Base-by-base conservation (phyloP, 2,797 vertebrate species). In the Triplophysa bombifrons region DNA sequence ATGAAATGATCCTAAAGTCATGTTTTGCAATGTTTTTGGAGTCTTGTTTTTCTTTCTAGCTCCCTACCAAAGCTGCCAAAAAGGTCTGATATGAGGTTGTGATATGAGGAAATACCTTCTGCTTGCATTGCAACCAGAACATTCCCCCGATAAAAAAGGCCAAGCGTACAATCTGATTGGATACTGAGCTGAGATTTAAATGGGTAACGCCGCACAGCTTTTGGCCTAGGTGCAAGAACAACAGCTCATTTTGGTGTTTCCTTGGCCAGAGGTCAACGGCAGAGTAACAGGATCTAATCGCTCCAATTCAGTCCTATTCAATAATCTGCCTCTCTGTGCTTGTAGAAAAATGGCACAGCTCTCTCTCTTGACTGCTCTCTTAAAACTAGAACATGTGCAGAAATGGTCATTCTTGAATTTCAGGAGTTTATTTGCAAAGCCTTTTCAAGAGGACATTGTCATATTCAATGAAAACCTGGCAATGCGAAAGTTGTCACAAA, bases 241-340 rank as follows among this genome's bases (percentile, higher is more conserved):
- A 91, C 90, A 92, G 88, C 83, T 91, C 80, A 86, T 90, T 90
- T 86, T 84, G 87, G 88, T 88, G 89, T 92, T 93, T 91, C 89
- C 90, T 90, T 85, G 82, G 86, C 88, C 72, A 25, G 68, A 87
- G 87, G 83, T 88, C 84, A 76, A 84, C 84, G 86, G 85, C 82
- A 85, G 85, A 87, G 86, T 78, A 67, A 86, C 81, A 83, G 86
- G 83, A 88, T 89, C 85, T 90, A 89, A 91, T 90, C 82, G 81
- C 76, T 83, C 87, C n/a, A 55, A 88, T 89, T 89, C 55, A 77
- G 86, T 88, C 87, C 88, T 86, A 83, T 92, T 88, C 87, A 89
- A 83, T 87, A 84, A 84, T 75, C 74, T 73, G 74, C 14, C 46
- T 76, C 48, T 44, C 27, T 66, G 50, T 27, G 63, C 72, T 73